Percentiles rank a stretch among this genome's conserved stretches.
Evolutionary conservation across 1,140 invertebrate species (phyloP).

Genomic region (Cotesia glomerata): DNA sequence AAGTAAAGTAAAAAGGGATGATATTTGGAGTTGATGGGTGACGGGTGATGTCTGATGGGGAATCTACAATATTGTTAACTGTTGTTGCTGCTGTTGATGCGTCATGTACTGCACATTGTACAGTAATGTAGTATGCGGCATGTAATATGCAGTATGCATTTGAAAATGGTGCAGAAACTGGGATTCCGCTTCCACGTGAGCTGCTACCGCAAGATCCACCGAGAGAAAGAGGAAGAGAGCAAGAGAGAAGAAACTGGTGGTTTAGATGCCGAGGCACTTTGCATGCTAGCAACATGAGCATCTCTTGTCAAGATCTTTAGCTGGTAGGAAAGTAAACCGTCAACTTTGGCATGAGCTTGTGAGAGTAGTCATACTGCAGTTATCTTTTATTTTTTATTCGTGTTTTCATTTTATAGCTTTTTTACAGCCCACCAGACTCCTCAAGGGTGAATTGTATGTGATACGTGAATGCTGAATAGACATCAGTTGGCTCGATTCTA

Average conservation of each 20-base stretch:
- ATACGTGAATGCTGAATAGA: too few relatives aligned
- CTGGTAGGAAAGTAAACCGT: neutral
- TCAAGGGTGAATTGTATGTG: too few relatives aligned
- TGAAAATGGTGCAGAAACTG: too few relatives aligned
- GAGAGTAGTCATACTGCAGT: neutral
- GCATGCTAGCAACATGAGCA: conserved; percentile 16
- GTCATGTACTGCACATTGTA: too few relatives aligned
- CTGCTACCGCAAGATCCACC: neutral
- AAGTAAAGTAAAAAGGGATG: conserved; percentile 11
- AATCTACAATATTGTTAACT: neutral
- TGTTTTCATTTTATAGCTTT: too few relatives aligned
- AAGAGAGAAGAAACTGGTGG: neutral
- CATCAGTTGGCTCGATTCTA: too few relatives aligned
- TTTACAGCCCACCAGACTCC: too few relatives aligned
- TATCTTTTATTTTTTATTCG: too few relatives aligned
- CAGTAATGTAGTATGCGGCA: too few relatives aligned
- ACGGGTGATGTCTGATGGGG: neutral
- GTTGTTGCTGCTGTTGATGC: too few relatives aligned
- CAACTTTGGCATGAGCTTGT: neutral
- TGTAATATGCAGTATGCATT: neutral
- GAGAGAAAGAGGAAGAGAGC: too few relatives aligned
- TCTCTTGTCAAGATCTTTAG: conserved; percentile 11
- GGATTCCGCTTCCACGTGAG: too few relatives aligned
- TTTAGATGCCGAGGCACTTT: neutral
- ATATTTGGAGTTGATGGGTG: conserved; percentile 14